Conservation (phyloP, 2,797 vertebrate genomes). For the Anguilla megastoma region DNA sequence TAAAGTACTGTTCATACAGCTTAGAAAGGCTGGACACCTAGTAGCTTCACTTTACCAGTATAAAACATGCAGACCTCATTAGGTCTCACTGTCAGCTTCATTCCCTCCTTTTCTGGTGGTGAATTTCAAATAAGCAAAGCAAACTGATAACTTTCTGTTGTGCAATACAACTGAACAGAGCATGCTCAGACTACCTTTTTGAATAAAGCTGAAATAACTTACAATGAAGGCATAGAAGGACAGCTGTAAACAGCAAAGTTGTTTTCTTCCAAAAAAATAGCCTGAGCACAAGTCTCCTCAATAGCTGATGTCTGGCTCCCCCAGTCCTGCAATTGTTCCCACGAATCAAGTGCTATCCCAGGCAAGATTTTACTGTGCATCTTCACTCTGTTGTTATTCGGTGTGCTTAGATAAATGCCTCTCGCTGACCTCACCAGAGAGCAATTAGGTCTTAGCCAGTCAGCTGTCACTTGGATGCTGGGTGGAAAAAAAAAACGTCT, state of each 20-base stretch:
- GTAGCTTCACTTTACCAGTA: conserved; percentile 52
- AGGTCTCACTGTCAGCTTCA: conserved; percentile 8
- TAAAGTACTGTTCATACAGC: conserved; percentile 43
- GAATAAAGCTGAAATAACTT: conserved; percentile 69
- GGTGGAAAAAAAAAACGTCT: conserved; percentile 65
- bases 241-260: conserved; percentile 74
- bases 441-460: conserved; percentile 98
- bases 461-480: conserved; percentile 86
- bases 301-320: conserved; percentile 77
- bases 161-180: not conserved
- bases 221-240: conserved; percentile 80
- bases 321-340: conserved; percentile 85
- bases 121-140: conserved; percentile 40
- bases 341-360: conserved; percentile 79
- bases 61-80: conserved; percentile 25
- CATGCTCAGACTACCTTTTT: conserved; percentile 3
- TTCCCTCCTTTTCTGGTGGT: conserved; percentile 20
- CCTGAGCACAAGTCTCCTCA: conserved; percentile 65
- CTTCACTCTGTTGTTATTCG: conserved; percentile 82
- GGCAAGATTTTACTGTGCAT: conserved; percentile 80
- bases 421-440: conserved; percentile 98
- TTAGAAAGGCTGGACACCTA: conserved; percentile 50
- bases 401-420: conserved; percentile 95
- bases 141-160: conserved; percentile 37
- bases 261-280: conserved; percentile 77